Evolutionary conservation across 1,140 invertebrate species (phyloP).

Genomic region (Eumaeus atala): DNA sequence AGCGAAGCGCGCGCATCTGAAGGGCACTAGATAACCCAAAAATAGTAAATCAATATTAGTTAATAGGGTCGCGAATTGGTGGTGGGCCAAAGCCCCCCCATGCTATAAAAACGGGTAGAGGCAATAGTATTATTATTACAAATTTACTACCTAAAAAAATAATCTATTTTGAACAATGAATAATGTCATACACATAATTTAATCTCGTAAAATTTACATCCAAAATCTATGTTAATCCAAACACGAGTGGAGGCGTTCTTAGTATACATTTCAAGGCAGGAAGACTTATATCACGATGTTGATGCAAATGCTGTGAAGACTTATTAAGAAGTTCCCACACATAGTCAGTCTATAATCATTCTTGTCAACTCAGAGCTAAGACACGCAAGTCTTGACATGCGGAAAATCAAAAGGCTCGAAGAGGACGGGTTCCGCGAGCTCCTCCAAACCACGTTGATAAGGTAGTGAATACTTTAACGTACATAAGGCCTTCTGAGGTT

Average conservation of each 20-base stretch:
- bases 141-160: no score
- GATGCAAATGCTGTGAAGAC: constrained; percentile 61
- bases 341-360: constrained; percentile 52
- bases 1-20: no score
- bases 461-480: constrained; percentile 27
- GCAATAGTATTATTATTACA: no score
- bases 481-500: constrained; percentile 37
- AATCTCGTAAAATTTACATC: no score
- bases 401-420: constrained; percentile 32
- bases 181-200: no score
- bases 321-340: constrained; percentile 63
- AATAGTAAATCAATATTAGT: no score
- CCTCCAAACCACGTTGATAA: constrained; percentile 23
- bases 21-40: no score
- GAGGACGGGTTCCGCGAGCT: constrained; percentile 11
- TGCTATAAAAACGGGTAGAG: no score
- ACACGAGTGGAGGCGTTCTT: constrained; percentile 24
- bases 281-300: constrained; percentile 33
- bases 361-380: constrained; percentile 45
- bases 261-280: constrained; percentile 43
- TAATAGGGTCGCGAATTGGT: no score
- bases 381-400: constrained; percentile 31
- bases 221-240: no score
- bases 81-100: no score
- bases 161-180: no score